These are phyloP conservation scores for Idaea aversata DNA, from an alignment of 2,888 invertebrate species.

Conservation along the genomic window DNA sequence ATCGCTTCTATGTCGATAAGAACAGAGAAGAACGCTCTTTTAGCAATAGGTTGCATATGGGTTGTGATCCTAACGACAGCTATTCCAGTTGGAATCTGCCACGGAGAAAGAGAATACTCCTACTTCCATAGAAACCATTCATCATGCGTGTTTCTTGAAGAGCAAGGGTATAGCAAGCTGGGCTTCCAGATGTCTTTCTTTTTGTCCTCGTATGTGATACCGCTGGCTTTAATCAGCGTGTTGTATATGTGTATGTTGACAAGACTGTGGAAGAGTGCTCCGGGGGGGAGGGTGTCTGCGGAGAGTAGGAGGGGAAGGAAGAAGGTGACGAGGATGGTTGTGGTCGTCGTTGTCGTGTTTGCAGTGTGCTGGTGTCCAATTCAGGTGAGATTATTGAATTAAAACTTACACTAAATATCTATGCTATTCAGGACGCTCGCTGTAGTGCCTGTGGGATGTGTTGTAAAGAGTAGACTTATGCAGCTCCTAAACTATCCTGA, in stretches of 20 bases:
- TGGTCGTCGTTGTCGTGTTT: conserved; percentile 94
- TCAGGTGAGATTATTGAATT: conserved; percentile 81
- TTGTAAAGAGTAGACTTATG: too few species aligned
- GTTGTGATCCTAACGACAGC: conserved; percentile 88
- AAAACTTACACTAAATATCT: too few species aligned
- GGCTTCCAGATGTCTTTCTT: conserved; percentile 90
- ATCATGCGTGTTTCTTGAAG: conserved; percentile 84
- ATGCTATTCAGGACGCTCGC: too few species aligned
- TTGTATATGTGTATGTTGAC: conserved; percentile 94
- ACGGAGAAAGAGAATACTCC: conserved; percentile 86
- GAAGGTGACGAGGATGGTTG: conserved; percentile 94
- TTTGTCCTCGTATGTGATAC: conserved; percentile 92
- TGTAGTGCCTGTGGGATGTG: too few species aligned
- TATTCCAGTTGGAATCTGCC: conserved; percentile 88
- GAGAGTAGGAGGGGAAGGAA: conserved; percentile 91
- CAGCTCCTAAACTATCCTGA: too few species aligned
- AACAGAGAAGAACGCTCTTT: conserved; percentile 89
- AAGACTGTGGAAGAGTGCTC: conserved; percentile 91
- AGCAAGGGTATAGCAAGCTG: conserved; percentile 81
- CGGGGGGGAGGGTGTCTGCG: conserved; percentile 89
- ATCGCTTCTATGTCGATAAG: conserved; percentile 92
- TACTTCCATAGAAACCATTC: conserved; percentile 83
- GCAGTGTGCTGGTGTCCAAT: conserved; percentile 97
- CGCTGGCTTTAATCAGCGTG: conserved; percentile 91
- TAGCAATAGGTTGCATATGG: conserved; percentile 91